Base-by-base conservation (phyloP, 2,797 vertebrate genomes). In the Valencia hispanica region DNA sequence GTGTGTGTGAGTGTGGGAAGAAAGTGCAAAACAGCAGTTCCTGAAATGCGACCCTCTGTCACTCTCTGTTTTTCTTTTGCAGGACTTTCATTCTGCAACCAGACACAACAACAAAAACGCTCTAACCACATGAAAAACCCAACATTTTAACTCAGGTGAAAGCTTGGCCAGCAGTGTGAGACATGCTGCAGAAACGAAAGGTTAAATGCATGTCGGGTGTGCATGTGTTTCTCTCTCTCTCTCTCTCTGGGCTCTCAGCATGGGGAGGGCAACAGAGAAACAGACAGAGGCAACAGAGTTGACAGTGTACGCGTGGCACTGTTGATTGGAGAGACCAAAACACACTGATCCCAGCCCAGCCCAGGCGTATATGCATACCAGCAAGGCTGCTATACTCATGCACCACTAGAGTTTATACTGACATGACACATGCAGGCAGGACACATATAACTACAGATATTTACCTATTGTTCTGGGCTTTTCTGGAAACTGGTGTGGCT, bases 401-500 rank as follows among this genome's bases (percentile, higher is more conserved):
- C 63, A n/a, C 41, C n/a, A 25, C 39, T 45, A 34, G 32, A 0
- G 68, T 39, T 22, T 36, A 0, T n/a, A 55, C 17, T 25, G 34
- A 45, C 72, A 69, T 61, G 30, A 14, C 30, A 70, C 27, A 30
- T 45, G 22, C 17, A 18, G 18, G 2, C 48, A 27, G 53, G 22
- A 1, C 20, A 43, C 36, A 41, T 30, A 75, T 20, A 50, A 73
- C 6, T 41, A 83, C 6, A 25, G 25, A 90, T 89, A 93, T 89
- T 96, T 97, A 98, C 97, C 97, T 97, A 95, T 97, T 97, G 95
- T 96, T 98, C 91, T 94, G 97, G 90, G 96, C 89, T 96, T 98
- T 99, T 95, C 97, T 96, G 95, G 96, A 96, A 88, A 97, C 95
- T 91, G 96, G 87, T 84, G 96, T 95, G 73, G 96, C 91, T 97